Evolutionary conservation across 1,140 invertebrate species (phyloP).

Genomic region (Procambarus clarkii): DNA sequence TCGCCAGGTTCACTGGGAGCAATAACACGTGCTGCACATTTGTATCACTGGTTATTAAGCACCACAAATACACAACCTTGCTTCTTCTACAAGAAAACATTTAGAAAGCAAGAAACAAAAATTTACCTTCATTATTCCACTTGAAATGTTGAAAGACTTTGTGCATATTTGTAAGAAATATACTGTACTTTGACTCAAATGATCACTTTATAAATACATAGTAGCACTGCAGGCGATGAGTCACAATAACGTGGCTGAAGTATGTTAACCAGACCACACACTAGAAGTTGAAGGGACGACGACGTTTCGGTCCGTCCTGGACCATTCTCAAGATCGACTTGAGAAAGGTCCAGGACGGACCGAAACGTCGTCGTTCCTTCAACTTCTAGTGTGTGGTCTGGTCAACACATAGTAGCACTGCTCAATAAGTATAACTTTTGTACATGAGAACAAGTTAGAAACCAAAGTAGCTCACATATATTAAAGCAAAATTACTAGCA

Average conservation of each 20-base stretch:
- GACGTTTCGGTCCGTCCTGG: too few species aligned
- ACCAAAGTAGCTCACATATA: neutral
- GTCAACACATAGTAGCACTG: neutral
- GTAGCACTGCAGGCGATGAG: too few species aligned
- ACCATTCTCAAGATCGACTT: too few species aligned
- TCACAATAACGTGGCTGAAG: too few species aligned
- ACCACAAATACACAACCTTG: constrained; percentile 8
- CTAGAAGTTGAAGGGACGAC: too few species aligned
- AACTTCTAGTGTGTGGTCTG: too few species aligned
- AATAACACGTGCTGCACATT: neutral
- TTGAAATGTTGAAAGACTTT: neutral
- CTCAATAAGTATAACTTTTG: neutral
- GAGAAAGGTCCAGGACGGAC: too few species aligned
- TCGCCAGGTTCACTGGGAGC: neutral
- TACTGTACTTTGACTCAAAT: neutral
- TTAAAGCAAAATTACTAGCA: neutral
- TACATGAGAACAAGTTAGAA: neutral
- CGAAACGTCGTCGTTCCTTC: too few species aligned
- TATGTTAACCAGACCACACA: too few species aligned
- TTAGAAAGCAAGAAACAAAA: neutral
- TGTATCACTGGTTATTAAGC: constrained; percentile 1
- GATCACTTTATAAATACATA: neutral
- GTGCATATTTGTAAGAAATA: neutral
- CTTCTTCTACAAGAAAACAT: neutral
- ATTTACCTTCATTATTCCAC: neutral